Evolutionary conservation across 1,140 invertebrate species (phyloP), one percentile per base, ranked within the genome.

Genomic region (Watersipora subatra): DNA sequence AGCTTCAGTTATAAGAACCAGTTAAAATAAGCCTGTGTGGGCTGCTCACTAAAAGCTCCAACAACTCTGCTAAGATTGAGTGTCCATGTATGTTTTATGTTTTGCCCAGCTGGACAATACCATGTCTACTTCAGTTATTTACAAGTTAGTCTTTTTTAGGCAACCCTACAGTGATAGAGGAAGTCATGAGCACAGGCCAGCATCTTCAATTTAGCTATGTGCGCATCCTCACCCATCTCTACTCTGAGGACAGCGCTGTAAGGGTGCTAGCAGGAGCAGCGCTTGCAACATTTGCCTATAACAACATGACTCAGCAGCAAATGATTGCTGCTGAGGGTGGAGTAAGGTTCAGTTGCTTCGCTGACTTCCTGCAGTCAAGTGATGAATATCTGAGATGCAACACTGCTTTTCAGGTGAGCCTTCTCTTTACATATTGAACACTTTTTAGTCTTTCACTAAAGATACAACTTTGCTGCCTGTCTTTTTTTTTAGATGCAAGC

Each of bases 291-390:
- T 80, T 78, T 67, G 75, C 75, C 7, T 80, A 76, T 67, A 80
- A 80, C 68, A 80, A 74, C 61, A 69, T 77, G 17, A 67, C 62
- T 12, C 72, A 77, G 62, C 78, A 80, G 68, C 73, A 71, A 55
- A 73, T 75, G 66, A 78, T 80, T 19, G 74, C 74, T 2, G 72
- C 73, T 20, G 73, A 77, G 68, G 77, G 77, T 1, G 77, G 77
- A 15, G 72, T 80, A 19, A 57, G 73, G 7, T 78, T 78, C 66
- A 72, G 69, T 64, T 78, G 75, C 61, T 78, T 78, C 67, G 66
- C 72, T 15, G 72, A 73, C 17, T 80, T 80, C 63, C 66, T 80
- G 26, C 68, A 72, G 34, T 76, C 77, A 0, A 67, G 71, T 58
- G 73, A 78, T 69, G 77, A 80, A 63, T 74, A 65, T 58, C 73